These are phyloP conservation scores for Myotis planiceps DNA, from an alignment of 2,797 vertebrate genomes.

Conservation along the genomic window DNA sequence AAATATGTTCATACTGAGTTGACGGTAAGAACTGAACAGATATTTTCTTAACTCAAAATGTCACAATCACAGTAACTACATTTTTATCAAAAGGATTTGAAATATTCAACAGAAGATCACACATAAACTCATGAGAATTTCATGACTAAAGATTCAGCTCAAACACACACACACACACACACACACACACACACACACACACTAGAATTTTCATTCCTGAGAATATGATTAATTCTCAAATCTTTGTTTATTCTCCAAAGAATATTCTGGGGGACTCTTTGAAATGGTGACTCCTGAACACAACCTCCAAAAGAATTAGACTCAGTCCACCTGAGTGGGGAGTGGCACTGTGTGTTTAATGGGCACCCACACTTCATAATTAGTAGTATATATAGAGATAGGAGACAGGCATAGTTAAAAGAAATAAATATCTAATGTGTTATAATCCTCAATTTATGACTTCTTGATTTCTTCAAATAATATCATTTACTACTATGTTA, in stretches of 20 bases:
- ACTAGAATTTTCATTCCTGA: neutral
- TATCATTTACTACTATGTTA: neutral
- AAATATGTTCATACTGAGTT: neutral
- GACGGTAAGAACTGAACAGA: neutral
- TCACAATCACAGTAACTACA: neutral
- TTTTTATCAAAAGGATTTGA: neutral
- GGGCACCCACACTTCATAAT: neutral
- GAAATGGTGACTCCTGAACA: neutral
- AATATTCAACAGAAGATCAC: neutral
- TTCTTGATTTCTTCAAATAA: neutral
- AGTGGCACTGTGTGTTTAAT: neutral
- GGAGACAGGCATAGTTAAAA: neutral
- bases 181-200: neutral
- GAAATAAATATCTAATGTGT: neutral
- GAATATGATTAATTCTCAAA: neutral
- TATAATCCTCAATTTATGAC: neutral
- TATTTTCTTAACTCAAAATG: neutral
- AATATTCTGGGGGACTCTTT: neutral
- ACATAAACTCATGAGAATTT: neutral
- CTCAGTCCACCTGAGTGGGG: fast-evolving
- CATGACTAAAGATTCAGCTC: neutral
- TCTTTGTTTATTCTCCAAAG: neutral
- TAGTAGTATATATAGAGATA: neutral
- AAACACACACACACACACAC: neutral
- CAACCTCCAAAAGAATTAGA: neutral